These are phyloP conservation scores for Ligdia adustata DNA, from an alignment of 2,888 invertebrate species.

Conservation along the genomic window DNA sequence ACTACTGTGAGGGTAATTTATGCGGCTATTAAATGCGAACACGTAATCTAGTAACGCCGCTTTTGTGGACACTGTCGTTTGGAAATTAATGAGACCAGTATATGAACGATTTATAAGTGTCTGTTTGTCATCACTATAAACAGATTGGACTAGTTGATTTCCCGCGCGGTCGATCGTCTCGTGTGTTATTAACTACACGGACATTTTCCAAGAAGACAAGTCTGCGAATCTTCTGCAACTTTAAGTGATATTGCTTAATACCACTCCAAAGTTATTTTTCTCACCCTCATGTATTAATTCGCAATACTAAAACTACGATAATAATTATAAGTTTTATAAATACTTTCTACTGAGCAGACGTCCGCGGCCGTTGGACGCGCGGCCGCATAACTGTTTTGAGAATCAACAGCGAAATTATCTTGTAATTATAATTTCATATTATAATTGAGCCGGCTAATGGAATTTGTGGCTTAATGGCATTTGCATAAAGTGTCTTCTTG, in stretches of 20 bases:
- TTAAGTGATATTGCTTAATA: slow-evolving; percentile 79
- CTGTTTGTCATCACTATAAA: slow-evolving; percentile 62
- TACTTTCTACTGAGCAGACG: slow-evolving; percentile 71
- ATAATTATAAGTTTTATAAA: slow-evolving; percentile 62
- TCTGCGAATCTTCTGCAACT: slow-evolving; percentile 50
- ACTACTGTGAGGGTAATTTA: slow-evolving; percentile 75
- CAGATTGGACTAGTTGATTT: slow-evolving; percentile 74
- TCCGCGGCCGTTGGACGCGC: slow-evolving; percentile 53
- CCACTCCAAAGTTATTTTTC: slow-evolving; percentile 71
- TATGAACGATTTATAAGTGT: slow-evolving; percentile 69
- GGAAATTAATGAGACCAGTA: slow-evolving; percentile 81
- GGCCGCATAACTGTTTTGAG: slow-evolving; percentile 74
- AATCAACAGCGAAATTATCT: slow-evolving; percentile 78
- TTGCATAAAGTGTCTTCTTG: slow-evolving; percentile 75
- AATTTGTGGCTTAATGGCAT: slow-evolving; percentile 72
- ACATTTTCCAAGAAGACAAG: slow-evolving; percentile 44
- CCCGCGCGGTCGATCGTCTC: slow-evolving; percentile 63
- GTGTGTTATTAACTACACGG: slow-evolving; percentile 58
- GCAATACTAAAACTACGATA: slow-evolving; percentile 50
- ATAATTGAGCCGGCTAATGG: slow-evolving; percentile 67
- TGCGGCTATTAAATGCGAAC: slow-evolving; percentile 81
- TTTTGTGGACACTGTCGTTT: slow-evolving; percentile 74
- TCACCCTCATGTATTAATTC: slow-evolving; percentile 50
- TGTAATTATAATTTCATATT: slow-evolving; percentile 81
- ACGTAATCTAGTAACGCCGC: slow-evolving; percentile 78